phyloP scores from a whole-genome alignment of 2,113 vertebrate species.

The Cheirogaleus medius region DNA sequence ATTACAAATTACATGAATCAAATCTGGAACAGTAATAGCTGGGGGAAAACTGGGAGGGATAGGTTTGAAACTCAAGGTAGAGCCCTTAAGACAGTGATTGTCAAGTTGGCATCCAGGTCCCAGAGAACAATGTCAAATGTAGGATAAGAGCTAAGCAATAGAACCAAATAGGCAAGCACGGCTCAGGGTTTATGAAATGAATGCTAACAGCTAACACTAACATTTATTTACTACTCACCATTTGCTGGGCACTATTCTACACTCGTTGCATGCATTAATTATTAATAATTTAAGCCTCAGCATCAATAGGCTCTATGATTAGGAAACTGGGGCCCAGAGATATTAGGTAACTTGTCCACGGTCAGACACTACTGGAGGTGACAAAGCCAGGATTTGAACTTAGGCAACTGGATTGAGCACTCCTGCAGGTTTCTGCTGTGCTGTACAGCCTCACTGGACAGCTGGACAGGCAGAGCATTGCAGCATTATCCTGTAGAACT shows the following conservation, averaged over 20 bases:
- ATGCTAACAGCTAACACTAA: background rate
- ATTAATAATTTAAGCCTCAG: background rate
- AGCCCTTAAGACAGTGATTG: background rate
- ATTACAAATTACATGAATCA: background rate
- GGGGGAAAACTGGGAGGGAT: background rate
- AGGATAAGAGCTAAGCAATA: background rate
- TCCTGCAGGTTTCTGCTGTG: background rate
- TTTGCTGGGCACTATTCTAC: background rate
- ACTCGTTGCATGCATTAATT: background rate
- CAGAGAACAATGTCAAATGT: background rate
- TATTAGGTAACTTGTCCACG: background rate
- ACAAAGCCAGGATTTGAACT: background rate
- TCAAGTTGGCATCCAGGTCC: background rate
- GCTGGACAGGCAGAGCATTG: background rate
- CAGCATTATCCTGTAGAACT: background rate
- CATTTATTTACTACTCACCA: background rate
- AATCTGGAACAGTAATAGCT: background rate
- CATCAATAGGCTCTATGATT: background rate
- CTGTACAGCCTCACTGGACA: background rate
- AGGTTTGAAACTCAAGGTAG: background rate
- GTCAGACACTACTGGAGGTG: background rate
- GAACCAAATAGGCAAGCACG: background rate
- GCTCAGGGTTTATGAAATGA: background rate
- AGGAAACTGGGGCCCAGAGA: background rate
- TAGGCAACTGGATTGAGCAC: background rate